Conservation (phyloP, 1,140 invertebrate genomes). For the Anthonomus grandis region DNA sequence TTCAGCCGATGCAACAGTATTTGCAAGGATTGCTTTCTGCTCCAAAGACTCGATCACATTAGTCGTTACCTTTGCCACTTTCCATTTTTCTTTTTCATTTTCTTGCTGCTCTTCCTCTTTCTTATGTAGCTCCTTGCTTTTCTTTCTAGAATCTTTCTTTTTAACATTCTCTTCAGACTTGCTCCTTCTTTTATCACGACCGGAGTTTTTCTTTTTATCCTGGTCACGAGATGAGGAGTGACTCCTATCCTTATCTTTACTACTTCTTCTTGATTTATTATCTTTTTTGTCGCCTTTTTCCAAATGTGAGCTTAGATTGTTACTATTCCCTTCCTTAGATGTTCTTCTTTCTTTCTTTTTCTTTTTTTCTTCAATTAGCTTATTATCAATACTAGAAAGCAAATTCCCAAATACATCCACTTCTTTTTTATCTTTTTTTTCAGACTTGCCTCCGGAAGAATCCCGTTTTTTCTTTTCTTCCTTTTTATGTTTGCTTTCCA, state of each 20-base stretch:
- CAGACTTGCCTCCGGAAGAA: conserved; percentile 1
- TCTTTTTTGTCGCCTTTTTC: conserved; percentile 14
- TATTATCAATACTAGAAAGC: conserved; percentile 37
- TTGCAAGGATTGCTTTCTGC: too few species aligned
- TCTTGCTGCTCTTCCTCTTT: conserved; percentile 1
- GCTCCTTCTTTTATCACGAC: conserved; percentile 20
- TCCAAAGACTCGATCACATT: too few species aligned
- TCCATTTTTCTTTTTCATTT: not conserved
- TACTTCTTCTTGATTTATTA: not conserved
- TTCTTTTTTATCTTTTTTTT: conserved; percentile 33
- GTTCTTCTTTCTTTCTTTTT: conserved; percentile 25
- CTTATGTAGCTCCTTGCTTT: not conserved
- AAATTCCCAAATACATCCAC: conserved; percentile 35
- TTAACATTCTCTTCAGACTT: conserved; percentile 29
- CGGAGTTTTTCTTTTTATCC: conserved; percentile 9
- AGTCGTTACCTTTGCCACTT: too few species aligned
- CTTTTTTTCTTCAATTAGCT: conserved; percentile 30
- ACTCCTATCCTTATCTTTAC: conserved; percentile 17
- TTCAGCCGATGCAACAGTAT: too few species aligned
- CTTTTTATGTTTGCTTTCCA: not conserved
- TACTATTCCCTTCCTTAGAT: conserved; percentile 20
- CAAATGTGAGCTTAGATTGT: not conserved
- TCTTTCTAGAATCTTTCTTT: not conserved
- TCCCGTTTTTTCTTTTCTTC: too few species aligned
- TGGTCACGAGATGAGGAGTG: too few species aligned